phyloP scores from a whole-genome alignment of 92 coral and sea anemone species.

The Zoanthus sansibaricus region DNA sequence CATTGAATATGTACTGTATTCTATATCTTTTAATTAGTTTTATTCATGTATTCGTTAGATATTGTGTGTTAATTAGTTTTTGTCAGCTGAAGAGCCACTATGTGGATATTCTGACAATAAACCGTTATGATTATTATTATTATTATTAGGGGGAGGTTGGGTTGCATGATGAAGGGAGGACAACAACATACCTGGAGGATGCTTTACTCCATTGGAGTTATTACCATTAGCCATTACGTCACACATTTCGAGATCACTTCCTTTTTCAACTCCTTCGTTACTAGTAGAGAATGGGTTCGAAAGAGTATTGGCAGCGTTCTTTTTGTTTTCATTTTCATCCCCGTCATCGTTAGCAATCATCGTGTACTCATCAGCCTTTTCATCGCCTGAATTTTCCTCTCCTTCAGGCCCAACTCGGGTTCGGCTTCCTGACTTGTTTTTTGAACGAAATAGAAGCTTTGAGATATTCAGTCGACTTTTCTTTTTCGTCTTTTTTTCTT shows the following conservation, averaged over 20 bases:
- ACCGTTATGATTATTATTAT: no score
- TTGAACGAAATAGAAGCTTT: conserved; percentile 60
- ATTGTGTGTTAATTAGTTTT: no score
- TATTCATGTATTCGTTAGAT: no score
- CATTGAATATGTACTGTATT: no score
- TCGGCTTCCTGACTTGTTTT: conserved; percentile 79
- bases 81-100: no score
- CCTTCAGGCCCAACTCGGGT: conserved; percentile 92
- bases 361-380: conserved; percentile 65
- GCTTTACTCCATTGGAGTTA: conserved; percentile 34
- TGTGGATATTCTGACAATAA: no score
- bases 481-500: conserved; percentile 71
- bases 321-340: conserved; percentile 74
- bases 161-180: neutral
- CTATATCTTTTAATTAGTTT: no score
- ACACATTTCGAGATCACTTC: conserved; percentile 47
- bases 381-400: conserved; percentile 63
- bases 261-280: conserved; percentile 53
- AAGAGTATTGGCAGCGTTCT: conserved; percentile 71
- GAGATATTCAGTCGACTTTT: conserved; percentile 56
- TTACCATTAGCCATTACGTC: conserved; percentile 40
- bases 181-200: conserved; percentile 40
- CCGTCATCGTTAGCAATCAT: conserved; percentile 77
- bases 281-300: conserved; percentile 60
- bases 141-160: neutral